phyloP scores from a whole-genome alignment of 2,888 invertebrate genomes.

The Pinctada fucata region DNA sequence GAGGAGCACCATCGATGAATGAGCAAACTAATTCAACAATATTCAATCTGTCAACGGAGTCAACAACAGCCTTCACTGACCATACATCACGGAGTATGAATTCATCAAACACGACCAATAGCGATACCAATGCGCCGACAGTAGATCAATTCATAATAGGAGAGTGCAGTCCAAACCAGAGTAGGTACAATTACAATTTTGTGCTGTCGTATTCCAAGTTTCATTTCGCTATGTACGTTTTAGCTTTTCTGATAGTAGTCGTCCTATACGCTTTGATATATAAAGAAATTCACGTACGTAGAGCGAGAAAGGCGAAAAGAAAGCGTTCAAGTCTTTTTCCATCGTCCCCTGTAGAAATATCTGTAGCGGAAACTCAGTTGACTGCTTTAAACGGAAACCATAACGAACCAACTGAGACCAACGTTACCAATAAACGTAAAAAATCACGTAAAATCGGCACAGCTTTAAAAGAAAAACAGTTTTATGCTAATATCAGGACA shows the following conservation, averaged over 20 bases:
- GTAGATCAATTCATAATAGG: conserved; percentile 40
- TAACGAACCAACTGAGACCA: conserved; percentile 30
- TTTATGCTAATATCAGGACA: conserved; percentile 71
- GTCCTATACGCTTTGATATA: conserved; percentile 73
- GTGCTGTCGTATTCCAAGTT: conserved; percentile 67
- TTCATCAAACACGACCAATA: background rate
- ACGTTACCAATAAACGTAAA: conserved; percentile 22
- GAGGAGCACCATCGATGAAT: background rate
- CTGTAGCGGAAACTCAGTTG: conserved; percentile 47
- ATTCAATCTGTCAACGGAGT: background rate
- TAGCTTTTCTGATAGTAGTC: conserved; percentile 71
- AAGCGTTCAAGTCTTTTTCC: conserved; percentile 65
- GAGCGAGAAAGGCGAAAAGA: conserved; percentile 60
- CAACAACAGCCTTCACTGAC: background rate
- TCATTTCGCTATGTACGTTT: conserved; percentile 68
- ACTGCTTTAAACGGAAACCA: conserved; percentile 53
- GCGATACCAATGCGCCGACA: background rate
- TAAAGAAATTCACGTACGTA: conserved; percentile 58
- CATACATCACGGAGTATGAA: background rate
- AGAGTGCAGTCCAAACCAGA: conserved; percentile 59
- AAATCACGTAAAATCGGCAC: conserved; percentile 34
- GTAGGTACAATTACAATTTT: conserved; percentile 59
- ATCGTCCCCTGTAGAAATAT: conserved; percentile 37
- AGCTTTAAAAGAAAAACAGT: conserved; percentile 49
- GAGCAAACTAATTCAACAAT: background rate